Conservation (phyloP, 2,113 vertebrate species). For the Passer domesticus region DNA sequence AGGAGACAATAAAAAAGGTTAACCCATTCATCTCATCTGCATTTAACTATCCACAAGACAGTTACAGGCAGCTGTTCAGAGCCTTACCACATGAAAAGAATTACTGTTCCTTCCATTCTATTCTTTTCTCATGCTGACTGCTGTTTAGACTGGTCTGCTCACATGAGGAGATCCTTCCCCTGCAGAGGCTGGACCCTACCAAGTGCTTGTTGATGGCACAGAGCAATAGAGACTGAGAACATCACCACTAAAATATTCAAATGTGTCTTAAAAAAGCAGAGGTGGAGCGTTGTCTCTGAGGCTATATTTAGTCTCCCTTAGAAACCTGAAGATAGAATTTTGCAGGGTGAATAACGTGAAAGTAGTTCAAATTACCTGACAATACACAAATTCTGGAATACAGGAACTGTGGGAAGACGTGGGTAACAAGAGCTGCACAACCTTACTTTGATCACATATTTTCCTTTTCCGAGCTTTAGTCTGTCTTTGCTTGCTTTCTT, state of each 20-base stretch:
- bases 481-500: neutral
- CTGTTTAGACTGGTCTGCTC: neutral
- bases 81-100: neutral
- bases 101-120: neutral
- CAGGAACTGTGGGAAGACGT: neutral
- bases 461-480: neutral
- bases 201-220: neutral
- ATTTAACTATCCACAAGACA: neutral
- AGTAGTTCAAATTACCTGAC: slow-evolving; percentile 21
- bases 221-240: neutral
- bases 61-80: neutral
- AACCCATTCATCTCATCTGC: neutral
- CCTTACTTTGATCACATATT: neutral
- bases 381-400: neutral
- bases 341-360: neutral
- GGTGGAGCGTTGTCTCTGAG: neutral
- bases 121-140: neutral
- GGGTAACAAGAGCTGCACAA: neutral
- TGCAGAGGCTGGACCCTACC: neutral
- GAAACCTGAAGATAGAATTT: slow-evolving; percentile 9
- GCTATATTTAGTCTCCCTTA: slow-evolving; percentile 24
- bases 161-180: neutral
- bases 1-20: neutral
- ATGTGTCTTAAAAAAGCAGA: neutral
- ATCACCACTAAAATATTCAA: neutral